Base-by-base conservation (phyloP, 37 sponge, comb jelly and placozoan genomes). In the Geodia barretti region DNA sequence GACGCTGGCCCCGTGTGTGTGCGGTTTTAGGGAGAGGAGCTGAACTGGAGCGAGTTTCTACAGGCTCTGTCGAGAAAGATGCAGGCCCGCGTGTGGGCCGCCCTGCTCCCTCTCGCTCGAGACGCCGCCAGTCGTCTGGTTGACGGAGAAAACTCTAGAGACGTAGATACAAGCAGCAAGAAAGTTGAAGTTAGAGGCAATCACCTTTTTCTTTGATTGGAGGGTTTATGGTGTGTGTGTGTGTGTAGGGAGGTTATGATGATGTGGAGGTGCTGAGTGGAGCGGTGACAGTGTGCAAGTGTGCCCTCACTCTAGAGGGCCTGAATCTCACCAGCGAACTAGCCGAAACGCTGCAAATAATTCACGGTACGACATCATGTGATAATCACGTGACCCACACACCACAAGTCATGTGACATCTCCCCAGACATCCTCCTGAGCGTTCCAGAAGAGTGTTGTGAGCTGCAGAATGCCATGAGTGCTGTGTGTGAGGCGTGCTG, bases 401-500 rank as follows among this genome's bases (percentile, higher is more conserved):
- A 19, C 19, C 19, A 58, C 19, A 35, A 3, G 71, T 37, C 37
- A 33, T 29, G 71, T 37, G 8, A 70, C 36, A 33, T 37, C n/a
- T 1, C 3, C 21, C 2, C 64, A 90, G 90, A 84, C 35, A 64
- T 84, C 20, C 67, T 91, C n/a, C 60, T 81, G 59, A 39, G 33
- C 21, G 20, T 77, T 0, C 60, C 75, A 11, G 79, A 82, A 3
- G 63, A 25, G 32, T 73, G 32, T 36, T 62, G 68, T 68, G 62
- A 78, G 31, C 62, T 88, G 14, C 86, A 85, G 78, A 81, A 84
- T 37, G 41, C 64, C 20, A 78, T 83, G 11, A 74, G 76, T 42
- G 19, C 21, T 35, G 32, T 89, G 69, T 86, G 81, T 77, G 94
- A 93, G 87, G 26, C 62, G 19, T 93, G 94, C 89, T 89, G 86